Evolutionary conservation across 2,797 vertebrate genomes (phyloP).

Genomic region (Lutjanus argentimaculatus): DNA sequence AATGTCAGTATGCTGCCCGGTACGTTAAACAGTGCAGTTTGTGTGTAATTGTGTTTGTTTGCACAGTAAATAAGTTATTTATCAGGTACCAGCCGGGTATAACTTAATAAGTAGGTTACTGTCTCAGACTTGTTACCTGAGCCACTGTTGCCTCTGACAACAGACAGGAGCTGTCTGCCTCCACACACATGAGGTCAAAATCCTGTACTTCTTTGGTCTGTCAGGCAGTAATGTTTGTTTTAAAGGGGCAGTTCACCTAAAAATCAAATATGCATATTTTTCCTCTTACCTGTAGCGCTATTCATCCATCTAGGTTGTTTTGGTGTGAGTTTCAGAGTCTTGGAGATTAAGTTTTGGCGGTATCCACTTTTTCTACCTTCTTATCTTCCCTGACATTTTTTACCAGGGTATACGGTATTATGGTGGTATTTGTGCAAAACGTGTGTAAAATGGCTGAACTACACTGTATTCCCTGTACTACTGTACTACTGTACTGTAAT

Average conservation of each 20-base stretch:
- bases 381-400: no score
- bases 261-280: no score
- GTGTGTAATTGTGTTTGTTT: conserved; percentile 18
- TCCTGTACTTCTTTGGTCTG: conserved; percentile 2
- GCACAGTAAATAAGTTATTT: conserved; percentile 39
- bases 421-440: no score
- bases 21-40: background rate
- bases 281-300: no score
- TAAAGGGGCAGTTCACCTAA: background rate
- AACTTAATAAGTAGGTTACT: conserved; percentile 36
- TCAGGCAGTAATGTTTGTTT: conserved; percentile 25
- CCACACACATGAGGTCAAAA: conserved; percentile 28
- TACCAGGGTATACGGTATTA: no score
- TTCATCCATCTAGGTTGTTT: no score
- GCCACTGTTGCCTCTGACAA: conserved; percentile 53
- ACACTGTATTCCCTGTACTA: no score
- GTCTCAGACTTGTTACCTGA: conserved; percentile 60
- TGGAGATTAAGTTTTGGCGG: no score
- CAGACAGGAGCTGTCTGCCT: conserved; percentile 38
- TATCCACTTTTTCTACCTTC: no score
- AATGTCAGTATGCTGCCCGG: conserved; percentile 24
- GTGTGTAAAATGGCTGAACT: no score
- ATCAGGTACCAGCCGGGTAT: conserved; percentile 32
- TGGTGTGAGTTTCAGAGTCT: no score
- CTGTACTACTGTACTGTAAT: no score